Evolutionary conservation across 2,797 vertebrate genomes (phyloP), one percentile per base, ranked within the genome.

Genomic region (Chloroceryle amazona): DNA sequence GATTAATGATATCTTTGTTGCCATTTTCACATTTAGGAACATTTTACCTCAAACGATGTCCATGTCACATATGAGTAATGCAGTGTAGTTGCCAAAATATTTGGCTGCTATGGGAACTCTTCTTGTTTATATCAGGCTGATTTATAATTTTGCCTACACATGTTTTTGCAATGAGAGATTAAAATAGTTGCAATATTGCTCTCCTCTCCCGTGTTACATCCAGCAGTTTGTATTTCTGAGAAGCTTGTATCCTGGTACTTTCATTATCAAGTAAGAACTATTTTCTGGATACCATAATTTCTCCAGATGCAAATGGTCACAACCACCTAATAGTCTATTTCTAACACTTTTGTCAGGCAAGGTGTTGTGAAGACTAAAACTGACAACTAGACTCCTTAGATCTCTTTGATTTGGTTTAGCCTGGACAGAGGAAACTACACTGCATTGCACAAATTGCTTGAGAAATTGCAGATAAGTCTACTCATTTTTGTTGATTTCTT

Each of bases 101-200:
- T 91, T 86, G 65, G 82, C 87, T 96, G 80, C 91, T 90, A 93
- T 94, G 93, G 93, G 14, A 97, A 97, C 66, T 44, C 72, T 42
- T 78, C 49, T 92, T 93, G 91, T 96, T 95, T 95, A 75, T 90
- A 84, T 6, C 54, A 85, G 63, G 31, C 20, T 84, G 65, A 90
- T 91, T 88, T 91, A 60, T 44, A 93, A 68, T 70, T 93, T 95
- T 95, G 80, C 73, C 76, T 80, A 71, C 87, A 95, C 52, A 55
- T 94, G 90, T 84, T 95, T 95, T 94, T 95, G 26, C 57, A 90
- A 94, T 86, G 66, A 93, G 51, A 91, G 60, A 95, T 84, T 90
- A 86, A 93, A 96, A 95, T 66, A 90, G 74, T 58, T 83, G 65
- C 58, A 81, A 58, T 90, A 84, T 66, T 91, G 80, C 47, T 83